Evolutionary conservation across 2,888 invertebrate genomes (phyloP).

Genomic region (Phragmatobia fuliginosa): DNA sequence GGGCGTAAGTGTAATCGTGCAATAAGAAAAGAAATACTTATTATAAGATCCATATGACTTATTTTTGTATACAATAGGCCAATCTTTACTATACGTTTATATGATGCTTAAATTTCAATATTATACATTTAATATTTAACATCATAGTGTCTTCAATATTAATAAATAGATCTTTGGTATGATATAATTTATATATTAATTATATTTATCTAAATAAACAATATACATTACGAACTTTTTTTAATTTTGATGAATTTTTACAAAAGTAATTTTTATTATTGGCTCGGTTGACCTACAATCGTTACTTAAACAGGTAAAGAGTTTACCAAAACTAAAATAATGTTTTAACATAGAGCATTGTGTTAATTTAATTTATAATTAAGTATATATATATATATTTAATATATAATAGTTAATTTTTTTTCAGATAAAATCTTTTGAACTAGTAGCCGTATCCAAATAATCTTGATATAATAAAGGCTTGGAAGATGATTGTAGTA

Average conservation of each 20-base stretch:
- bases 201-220: neutral
- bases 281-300: neutral
- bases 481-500: no score
- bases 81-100: neutral
- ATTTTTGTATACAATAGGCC: neutral
- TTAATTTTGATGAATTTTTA: neutral
- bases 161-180: constrained; percentile 14
- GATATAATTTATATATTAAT: neutral
- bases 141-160: neutral
- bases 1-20: neutral
- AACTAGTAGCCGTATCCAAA: no score
- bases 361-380: no score
- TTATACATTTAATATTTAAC: neutral
- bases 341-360: neutral
- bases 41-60: neutral
- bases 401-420: no score
- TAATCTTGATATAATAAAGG: no score
- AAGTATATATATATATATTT: no score
- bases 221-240: neutral
- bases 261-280: neutral
- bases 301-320: no score
- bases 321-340: no score
- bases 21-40: neutral
- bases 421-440: no score
- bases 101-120: neutral